Evolutionary conservation across 2,888 invertebrate genomes (phyloP).

Genomic region (Mellilla xanthometata): DNA sequence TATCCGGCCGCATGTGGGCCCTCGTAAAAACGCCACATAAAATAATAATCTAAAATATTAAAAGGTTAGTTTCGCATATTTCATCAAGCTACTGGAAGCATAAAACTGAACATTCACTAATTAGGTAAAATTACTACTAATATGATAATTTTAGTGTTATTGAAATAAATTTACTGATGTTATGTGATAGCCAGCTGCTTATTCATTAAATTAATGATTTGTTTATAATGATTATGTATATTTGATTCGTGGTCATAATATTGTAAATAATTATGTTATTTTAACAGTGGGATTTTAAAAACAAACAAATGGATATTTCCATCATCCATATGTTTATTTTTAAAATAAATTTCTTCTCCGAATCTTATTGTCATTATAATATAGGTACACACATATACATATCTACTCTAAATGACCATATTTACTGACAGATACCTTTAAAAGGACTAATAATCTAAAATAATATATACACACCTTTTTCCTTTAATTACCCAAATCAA

Average conservation of each 20-base stretch:
- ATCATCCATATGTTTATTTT: too few relatives aligned
- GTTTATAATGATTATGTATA: conserved; percentile 21
- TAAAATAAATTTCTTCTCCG: too few relatives aligned
- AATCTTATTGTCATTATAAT: too few relatives aligned
- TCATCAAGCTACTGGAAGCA: conserved; percentile 36
- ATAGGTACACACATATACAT: too few relatives aligned
- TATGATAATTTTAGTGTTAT: conserved; percentile 14
- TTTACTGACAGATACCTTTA: too few relatives aligned
- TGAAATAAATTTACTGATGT: conserved; percentile 13
- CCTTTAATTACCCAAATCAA: conserved; percentile 13
- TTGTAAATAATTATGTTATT: too few relatives aligned
- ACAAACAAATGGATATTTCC: too few relatives aligned
- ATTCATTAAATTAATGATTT: conserved; percentile 22
- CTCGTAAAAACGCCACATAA: conserved; percentile 34
- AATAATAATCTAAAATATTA: conserved; percentile 34
- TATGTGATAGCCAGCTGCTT: conserved; percentile 17
- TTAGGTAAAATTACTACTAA: conserved; percentile 16
- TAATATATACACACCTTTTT: not conserved
- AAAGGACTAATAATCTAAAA: not conserved
- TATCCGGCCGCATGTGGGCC: conserved; percentile 19
- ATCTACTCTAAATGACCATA: too few relatives aligned
- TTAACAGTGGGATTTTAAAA: too few relatives aligned
- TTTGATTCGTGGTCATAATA: conserved; percentile 13
- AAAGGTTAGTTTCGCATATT: conserved; percentile 40
- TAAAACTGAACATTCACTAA: conserved; percentile 27